Conservation (phyloP, 2,888 invertebrate species). For the Sphinx pinastri region DNA sequence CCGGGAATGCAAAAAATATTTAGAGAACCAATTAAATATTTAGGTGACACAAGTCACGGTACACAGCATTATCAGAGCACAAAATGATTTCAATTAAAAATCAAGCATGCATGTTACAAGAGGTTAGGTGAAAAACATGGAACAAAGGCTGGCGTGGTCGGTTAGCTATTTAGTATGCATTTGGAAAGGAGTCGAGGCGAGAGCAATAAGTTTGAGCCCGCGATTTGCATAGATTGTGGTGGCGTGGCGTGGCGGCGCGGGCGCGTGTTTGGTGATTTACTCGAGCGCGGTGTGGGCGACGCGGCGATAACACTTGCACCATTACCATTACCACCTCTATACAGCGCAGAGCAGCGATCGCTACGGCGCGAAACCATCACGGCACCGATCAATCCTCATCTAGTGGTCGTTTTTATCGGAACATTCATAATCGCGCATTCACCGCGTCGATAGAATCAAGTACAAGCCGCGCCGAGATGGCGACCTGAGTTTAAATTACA, state of each 20-base stretch:
- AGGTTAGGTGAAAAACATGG: constrained; percentile 70
- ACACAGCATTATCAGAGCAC: constrained; percentile 34
- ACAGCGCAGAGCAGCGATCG: neutral
- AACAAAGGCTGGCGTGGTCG: constrained; percentile 72
- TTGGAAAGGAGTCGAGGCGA: constrained; percentile 82
- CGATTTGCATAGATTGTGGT: constrained; percentile 82
- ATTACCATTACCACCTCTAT: constrained; percentile 42
- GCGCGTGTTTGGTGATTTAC: constrained; percentile 72
- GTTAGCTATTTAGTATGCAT: constrained; percentile 80
- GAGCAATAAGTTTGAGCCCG: constrained; percentile 80
- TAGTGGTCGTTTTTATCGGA: constrained; percentile 30
- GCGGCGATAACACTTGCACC: constrained; percentile 55
- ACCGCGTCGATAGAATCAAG: constrained; percentile 37
- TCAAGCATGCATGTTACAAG: constrained; percentile 45
- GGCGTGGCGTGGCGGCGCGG: constrained; percentile 45
- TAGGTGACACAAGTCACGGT: constrained; percentile 14
- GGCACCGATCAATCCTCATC: constrained; percentile 19
- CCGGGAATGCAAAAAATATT: neutral
- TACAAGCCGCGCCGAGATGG: constrained; percentile 52
- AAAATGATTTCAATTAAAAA: constrained; percentile 55
- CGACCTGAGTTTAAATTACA: constrained; percentile 73
- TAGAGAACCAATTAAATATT: neutral
- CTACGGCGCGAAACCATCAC: neutral
- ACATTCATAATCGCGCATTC: constrained; percentile 45
- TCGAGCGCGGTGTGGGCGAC: constrained; percentile 53